These are phyloP conservation scores for Uromys caudimaculatus DNA, from an alignment of 2,797 vertebrate species.

Conservation along the genomic window DNA sequence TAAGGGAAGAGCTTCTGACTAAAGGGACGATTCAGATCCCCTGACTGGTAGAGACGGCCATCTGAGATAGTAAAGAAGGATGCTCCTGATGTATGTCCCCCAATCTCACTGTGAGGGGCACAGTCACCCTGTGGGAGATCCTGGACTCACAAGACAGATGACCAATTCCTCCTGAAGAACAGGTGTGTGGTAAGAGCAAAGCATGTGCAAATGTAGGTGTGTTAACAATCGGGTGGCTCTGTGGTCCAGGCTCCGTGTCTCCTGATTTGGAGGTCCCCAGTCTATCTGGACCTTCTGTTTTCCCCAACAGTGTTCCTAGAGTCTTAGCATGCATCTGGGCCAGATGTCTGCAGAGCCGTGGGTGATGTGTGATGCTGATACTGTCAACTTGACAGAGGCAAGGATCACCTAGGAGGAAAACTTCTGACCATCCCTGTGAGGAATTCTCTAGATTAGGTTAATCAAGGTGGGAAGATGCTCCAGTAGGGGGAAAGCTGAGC, in stretches of 20 bases:
- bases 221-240: background rate
- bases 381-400: background rate
- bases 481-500: background rate
- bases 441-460: background rate
- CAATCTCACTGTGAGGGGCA: rapidly evolving
- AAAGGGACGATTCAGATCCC: background rate
- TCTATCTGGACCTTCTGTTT: background rate
- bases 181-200: background rate
- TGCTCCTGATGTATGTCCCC: background rate
- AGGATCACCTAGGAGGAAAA: background rate
- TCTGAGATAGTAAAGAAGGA: background rate
- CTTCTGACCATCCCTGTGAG: background rate
- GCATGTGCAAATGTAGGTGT: background rate
- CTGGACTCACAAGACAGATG: background rate
- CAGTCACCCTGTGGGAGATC: background rate
- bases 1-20: background rate
- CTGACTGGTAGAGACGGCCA: background rate
- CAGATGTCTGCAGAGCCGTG: background rate
- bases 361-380: background rate
- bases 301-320: background rate
- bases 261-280: background rate
- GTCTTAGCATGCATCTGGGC: background rate
- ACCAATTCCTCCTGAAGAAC: background rate
- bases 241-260: background rate
- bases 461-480: background rate